These are phyloP conservation scores for Oceanites oceanicus DNA, from an alignment of 2,113 vertebrate species.

Conservation along the genomic window DNA sequence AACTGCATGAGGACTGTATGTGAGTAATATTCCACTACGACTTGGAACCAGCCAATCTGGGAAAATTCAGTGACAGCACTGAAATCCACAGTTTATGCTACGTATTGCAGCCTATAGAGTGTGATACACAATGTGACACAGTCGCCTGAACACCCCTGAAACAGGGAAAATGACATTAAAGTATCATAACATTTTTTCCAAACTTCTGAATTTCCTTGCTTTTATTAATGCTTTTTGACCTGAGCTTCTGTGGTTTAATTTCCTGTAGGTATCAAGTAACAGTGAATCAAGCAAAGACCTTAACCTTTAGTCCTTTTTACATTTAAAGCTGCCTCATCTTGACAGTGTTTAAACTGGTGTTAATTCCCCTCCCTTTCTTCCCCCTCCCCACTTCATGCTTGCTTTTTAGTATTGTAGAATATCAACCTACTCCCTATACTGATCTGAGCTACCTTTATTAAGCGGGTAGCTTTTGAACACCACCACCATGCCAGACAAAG, in stretches of 20 bases:
- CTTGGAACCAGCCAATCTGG: not conserved
- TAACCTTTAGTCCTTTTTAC: slow-evolving; percentile 59
- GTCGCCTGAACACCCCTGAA: not conserved
- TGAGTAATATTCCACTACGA: not conserved
- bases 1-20: not conserved
- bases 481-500: not conserved
- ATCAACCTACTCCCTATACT: not conserved
- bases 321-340: slow-evolving; percentile 43
- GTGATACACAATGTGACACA: not conserved
- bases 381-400: not conserved
- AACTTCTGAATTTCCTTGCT: slow-evolving; percentile 41
- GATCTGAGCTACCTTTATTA: not conserved
- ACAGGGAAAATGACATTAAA: not conserved
- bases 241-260: slow-evolving; percentile 70
- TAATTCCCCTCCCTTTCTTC: not conserved
- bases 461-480: not conserved
- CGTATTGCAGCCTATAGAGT: not conserved
- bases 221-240: slow-evolving; percentile 62
- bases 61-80: not conserved
- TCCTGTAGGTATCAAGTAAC: slow-evolving; percentile 74
- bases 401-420: not conserved
- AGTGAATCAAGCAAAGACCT: slow-evolving; percentile 66
- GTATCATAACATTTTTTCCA: not conserved
- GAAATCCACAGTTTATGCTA: not conserved
- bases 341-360: slow-evolving; percentile 59